Conservation (phyloP, 1,140 invertebrate species). For the Pseudoatta argentina region DNA sequence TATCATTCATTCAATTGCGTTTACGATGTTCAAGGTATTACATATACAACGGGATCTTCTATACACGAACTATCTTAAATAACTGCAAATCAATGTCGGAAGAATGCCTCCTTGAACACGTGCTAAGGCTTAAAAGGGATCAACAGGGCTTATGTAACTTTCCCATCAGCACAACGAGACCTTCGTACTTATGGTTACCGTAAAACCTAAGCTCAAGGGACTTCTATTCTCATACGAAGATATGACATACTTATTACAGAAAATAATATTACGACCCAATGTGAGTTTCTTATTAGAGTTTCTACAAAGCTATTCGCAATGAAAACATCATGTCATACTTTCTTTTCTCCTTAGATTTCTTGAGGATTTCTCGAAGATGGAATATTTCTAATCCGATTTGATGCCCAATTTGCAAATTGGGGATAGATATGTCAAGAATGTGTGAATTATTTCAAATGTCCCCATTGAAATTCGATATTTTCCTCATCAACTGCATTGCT, state of each 20-base stretch:
- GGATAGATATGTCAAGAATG: neutral
- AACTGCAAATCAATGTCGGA: constrained; percentile 62
- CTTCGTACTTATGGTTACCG: constrained; percentile 51
- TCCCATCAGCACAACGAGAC: constrained; percentile 57
- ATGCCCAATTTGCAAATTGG: constrained; percentile 23
- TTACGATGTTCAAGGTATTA: constrained; percentile 32
- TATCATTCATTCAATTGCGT: constrained; percentile 16
- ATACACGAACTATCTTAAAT: constrained; percentile 53
- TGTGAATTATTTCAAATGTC: constrained; percentile 37
- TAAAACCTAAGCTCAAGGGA: constrained; percentile 45
- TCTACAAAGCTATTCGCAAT: constrained; percentile 15
- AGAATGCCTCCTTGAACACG: constrained; percentile 63
- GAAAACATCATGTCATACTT: constrained; percentile 7
- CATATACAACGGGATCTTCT: constrained; percentile 23
- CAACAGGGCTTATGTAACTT: constrained; percentile 58
- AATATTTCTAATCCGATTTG: constrained; percentile 5
- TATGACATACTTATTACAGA: constrained; percentile 16
- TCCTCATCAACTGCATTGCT: neutral
- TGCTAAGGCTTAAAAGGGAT: constrained; percentile 63
- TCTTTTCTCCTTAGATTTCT: constrained; percentile 1
- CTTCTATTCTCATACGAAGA: constrained; percentile 16
- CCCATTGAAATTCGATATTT: constrained; percentile 30
- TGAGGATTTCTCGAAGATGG: neutral
- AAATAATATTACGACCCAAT: constrained; percentile 23
- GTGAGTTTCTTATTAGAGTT: constrained; percentile 9